Evolutionary conservation across 1,140 invertebrate genomes (phyloP).

Genomic region (Trichogramma pretiosum): DNA sequence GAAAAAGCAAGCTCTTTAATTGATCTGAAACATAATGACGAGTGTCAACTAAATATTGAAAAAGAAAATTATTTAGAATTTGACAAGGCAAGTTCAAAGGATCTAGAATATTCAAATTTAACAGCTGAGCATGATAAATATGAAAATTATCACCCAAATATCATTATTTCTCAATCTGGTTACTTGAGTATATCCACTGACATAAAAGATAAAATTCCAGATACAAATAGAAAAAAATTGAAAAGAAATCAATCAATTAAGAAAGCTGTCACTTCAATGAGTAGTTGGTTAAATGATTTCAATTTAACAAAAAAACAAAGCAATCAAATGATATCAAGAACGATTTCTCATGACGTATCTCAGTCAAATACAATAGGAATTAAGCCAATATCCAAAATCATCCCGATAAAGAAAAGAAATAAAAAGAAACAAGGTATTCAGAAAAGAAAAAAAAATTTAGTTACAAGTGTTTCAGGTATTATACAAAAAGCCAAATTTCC

Average conservation of each 20-base stretch:
- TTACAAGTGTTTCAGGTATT: conserved; percentile 70
- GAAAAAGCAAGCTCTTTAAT: too few species aligned
- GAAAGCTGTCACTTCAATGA: conserved; percentile 71
- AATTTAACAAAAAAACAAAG: conserved; percentile 67
- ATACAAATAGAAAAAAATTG: conserved; percentile 56
- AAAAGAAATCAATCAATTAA: conserved; percentile 63
- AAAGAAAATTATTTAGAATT: too few species aligned
- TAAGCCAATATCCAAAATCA: conserved; percentile 25
- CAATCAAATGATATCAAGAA: conserved; percentile 69
- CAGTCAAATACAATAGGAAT: conserved; percentile 30
- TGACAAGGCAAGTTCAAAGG: too few species aligned
- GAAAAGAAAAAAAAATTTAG: conserved; percentile 69
- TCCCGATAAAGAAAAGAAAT: not conserved
- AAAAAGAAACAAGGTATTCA: conserved; percentile 35
- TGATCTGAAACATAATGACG: too few species aligned
- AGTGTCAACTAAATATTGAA: too few species aligned
- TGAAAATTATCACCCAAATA: too few species aligned
- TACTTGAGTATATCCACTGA: conserved; percentile 68
- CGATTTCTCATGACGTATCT: conserved; percentile 51
- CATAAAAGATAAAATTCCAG: conserved; percentile 52
- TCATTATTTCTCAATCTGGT: conserved; percentile 73
- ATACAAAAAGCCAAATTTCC: conserved; percentile 68
- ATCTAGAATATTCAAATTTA: too few species aligned
- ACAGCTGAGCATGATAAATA: too few species aligned
- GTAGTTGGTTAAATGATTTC: conserved; percentile 71